A percentile compares a stretch with the other conserved stretches of the same genome.
phyloP scores from a whole-genome alignment of 2,113 vertebrate species.

The Sinosuthora webbiana region DNA sequence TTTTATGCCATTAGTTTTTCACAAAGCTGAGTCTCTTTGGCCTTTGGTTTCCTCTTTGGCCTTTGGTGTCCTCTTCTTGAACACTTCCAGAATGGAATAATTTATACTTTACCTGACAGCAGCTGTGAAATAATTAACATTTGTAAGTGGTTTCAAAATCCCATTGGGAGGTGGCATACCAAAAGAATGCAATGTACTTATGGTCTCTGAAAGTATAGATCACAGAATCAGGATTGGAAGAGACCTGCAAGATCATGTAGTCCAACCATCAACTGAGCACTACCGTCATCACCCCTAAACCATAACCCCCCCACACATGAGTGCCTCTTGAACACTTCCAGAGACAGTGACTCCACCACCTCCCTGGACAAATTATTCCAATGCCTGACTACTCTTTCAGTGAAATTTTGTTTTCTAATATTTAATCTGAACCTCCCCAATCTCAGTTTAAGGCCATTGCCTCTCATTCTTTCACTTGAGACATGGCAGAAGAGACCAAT shows the following conservation, averaged over 20 bases:
- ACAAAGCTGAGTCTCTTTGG: background rate
- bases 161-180: background rate
- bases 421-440: background rate
- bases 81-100: background rate
- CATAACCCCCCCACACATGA: background rate
- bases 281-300: background rate
- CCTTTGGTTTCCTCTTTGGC: background rate
- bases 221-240: background rate
- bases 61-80: too few species aligned
- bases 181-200: background rate
- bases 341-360: background rate
- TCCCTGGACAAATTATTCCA: background rate
- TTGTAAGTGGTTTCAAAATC: background rate
- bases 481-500: background rate
- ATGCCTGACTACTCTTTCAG: background rate
- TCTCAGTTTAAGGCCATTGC: background rate
- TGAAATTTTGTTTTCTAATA: background rate
- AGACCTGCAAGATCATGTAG: background rate
- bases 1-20: background rate
- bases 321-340: background rate
- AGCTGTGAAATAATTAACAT: background rate
- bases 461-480: background rate
- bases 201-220: background rate
- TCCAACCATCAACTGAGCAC: background rate
- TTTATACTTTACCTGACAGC: background rate